Base-by-base conservation (phyloP, 2,797 vertebrate genomes). In the Lophotriccus pileatus region DNA sequence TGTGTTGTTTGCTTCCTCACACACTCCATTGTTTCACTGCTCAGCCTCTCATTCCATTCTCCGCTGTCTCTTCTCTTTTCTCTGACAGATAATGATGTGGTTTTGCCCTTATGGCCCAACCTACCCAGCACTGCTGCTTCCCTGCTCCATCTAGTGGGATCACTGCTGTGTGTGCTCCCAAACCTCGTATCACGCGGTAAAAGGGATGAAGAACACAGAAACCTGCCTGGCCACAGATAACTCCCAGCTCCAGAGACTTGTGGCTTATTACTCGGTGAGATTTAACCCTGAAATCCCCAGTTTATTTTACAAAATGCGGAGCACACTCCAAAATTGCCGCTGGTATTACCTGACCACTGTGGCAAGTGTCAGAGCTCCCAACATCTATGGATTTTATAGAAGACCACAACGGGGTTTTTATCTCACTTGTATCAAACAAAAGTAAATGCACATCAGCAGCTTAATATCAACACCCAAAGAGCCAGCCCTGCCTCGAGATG, bases 391-490 rank as follows among this genome's bases (percentile, higher is more conserved):
- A 68, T 83, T 85, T 78, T 80, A 78, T 7, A 49, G 83, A 88
- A 79, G 13, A 6, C 66, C 32, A 7, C 60, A 56, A 67, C 0
- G 0, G n/a, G n/a, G 22, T 6, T 72, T 96, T 97, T 63, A 73
- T 91, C 95, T 87, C 52, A 23, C 32, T 87, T 78, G 23, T 23
- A 69, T 14, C 47, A 91, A 90, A 81, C 55, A 69, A 75, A 43
- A 87, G 68, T 52, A 93, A 97, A 96, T 36, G 70, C 79, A 96
- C 86, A 47, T 67, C 56, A 78, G 21, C 37, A 68, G 59, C 44
- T 78, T 93, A 94, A 93, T 89, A 84, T 58, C 87, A 95, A 89
- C 44, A 85, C 55, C 75, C 34, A 22, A 87, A 95, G 84, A 97
- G 77, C 50, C 89, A 90, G 37, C 19, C 56, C 72, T 95, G 96